Percentiles rank a stretch among this genome's conserved stretches.
phyloP scores from a whole-genome alignment of 2,888 invertebrate species.

The Drosophila koepferae region DNA sequence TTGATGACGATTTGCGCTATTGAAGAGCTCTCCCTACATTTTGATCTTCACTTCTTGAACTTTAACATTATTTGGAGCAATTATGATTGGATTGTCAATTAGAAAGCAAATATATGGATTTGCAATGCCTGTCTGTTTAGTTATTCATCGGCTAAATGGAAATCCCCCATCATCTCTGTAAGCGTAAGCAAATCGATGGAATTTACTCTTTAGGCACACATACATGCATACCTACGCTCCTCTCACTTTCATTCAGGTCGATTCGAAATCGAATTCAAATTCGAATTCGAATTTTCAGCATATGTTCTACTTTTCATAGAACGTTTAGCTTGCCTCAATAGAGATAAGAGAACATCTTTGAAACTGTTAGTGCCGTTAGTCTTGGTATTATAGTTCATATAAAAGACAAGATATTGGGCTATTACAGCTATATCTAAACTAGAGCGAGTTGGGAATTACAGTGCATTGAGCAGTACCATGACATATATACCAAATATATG shows the following conservation, averaged over 20 bases:
- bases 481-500: neutral
- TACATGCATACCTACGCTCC: neutral
- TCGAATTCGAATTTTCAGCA: neutral
- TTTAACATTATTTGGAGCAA: neutral
- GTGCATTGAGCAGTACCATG: neutral
- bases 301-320: neutral
- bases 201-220: neutral
- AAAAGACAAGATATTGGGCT: neutral
- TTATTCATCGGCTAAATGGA: neutral
- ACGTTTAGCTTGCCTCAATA: neutral
- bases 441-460: neutral
- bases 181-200: neutral
- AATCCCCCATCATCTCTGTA: neutral
- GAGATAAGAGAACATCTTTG: neutral
- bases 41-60: neutral
- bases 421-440: neutral
- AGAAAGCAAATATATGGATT: neutral
- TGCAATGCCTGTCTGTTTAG: neutral
- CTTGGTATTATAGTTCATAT: neutral
- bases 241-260: neutral
- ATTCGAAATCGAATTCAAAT: neutral
- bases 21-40: no score
- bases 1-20: neutral
- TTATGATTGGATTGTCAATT: constrained; percentile 3
- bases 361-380: neutral